Base-by-base conservation (phyloP, 2,797 vertebrate genomes). In the Enteromius unitaeniatus region DNA sequence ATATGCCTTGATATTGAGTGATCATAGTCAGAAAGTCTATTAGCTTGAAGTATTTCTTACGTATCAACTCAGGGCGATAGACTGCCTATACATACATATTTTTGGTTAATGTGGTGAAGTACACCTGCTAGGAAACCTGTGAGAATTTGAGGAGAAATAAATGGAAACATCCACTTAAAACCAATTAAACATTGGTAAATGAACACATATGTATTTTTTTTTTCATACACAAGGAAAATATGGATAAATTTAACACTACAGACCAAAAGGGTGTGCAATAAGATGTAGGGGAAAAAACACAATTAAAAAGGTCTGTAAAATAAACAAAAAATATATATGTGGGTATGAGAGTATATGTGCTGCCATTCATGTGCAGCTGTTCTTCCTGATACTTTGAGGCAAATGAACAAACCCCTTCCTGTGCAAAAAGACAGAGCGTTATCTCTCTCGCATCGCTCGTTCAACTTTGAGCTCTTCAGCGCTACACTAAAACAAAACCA, bases 401-500 rank as follows among this genome's bases (percentile, higher is more conserved):
- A 70, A 81, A 85, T 78, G 83, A 89, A 72, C 37, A 81, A 65
- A 88, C 92, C 84, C 67, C 92, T 94, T 95, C 94, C 93, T 93
- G 93, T 93, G 90, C 69, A 88, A 86, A 82, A 82, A 80, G 75
- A 83, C 74, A 88, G 86, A 90, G 90, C 91, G 86, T 78, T 91
- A 92, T 94, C 91, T 82, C 42, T 65, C n/a, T 76, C 70, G 83
- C 83, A 75, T 87, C 84, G n/a, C 74, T 83, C 77, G 13, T 92
- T 92, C 60, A 88, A 74, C 94, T 93, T 93, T 93, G 93, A 95
- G 93, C 87, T 91, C 87, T 76, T 90, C 89, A 87, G 89, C 88
- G 87, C 62, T 85, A 88, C 88, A 83, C 92, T 92, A 89, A 93
- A 94, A 94, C 93, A 95, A 95, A 95, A 91, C 79, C 86, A 95